phyloP scores from a whole-genome alignment of 2,113 vertebrate genomes.

The Dendrocopos noguchii region DNA sequence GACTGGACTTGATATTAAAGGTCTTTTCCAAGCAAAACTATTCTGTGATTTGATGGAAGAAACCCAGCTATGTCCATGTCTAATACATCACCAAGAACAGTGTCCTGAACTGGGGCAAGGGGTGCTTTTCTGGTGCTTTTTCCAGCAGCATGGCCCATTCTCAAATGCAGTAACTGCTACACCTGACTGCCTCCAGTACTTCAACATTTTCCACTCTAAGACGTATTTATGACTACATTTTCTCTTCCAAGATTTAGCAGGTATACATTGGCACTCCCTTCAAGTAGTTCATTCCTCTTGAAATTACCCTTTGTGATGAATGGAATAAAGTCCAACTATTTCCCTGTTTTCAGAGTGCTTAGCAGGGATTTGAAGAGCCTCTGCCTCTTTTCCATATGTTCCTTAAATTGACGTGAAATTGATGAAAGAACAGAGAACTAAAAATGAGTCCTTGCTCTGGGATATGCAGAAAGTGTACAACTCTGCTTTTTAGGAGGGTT shows the following conservation, averaged over 20 bases:
- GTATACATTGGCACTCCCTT: background rate
- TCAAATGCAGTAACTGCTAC: background rate
- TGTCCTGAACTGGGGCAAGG: background rate
- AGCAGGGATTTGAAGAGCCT: background rate
- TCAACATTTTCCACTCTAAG: background rate
- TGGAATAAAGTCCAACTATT: background rate
- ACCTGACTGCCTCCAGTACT: background rate
- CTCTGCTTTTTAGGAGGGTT: background rate
- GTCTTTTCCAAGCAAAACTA: no score
- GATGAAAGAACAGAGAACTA: background rate
- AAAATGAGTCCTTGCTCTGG: background rate
- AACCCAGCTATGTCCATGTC: background rate
- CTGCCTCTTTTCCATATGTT: background rate
- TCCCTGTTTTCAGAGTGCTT: background rate
- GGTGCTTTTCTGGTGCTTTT: background rate
- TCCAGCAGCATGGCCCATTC: background rate
- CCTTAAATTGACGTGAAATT: background rate
- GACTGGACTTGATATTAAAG: no score
- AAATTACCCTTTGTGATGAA: no score
- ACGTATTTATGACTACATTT: background rate
- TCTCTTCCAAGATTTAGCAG: background rate
- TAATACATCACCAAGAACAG: background rate
- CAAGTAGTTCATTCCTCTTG: background rate
- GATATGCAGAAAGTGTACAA: accelerated
- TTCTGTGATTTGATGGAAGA: background rate